Conservation (phyloP, 2,888 invertebrate species). For the Nebria salina region DNA sequence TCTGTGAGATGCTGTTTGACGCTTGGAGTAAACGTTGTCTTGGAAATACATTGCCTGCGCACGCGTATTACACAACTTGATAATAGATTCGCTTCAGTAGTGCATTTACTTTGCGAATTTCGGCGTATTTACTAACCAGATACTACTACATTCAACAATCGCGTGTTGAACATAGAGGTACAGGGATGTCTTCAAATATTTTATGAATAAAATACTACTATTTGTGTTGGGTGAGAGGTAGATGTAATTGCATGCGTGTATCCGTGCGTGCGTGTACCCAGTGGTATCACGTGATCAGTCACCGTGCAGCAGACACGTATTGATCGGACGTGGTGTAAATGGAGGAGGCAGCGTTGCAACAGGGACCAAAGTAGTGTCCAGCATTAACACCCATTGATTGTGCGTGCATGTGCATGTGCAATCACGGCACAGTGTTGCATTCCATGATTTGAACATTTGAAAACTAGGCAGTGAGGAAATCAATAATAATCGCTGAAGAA, state of each 20-base stretch:
- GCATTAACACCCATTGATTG: not conserved
- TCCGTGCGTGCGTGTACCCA: not conserved
- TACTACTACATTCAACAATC: not conserved
- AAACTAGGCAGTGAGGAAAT: too few species aligned
- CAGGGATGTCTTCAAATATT: too few species aligned
- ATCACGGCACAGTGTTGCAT: not conserved
- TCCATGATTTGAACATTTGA: too few species aligned
- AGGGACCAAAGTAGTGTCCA: not conserved
- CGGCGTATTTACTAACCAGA: not conserved
- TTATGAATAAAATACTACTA: too few species aligned
- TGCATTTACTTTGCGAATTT: slow-evolving; percentile 3
- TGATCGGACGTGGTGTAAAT: not conserved
- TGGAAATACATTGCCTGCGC: not conserved
- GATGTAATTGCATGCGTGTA: not conserved
- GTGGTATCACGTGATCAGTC: not conserved
- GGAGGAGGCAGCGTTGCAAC: not conserved
- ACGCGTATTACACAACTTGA: not conserved
- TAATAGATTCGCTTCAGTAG: slow-evolving; percentile 10
- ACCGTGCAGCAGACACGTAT: not conserved
- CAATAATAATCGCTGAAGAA: too few species aligned
- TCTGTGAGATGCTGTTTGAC: slow-evolving; percentile 6
- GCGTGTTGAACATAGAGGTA: not conserved
- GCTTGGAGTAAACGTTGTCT: not conserved
- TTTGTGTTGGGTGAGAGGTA: too few species aligned
- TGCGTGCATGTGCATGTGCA: not conserved